phyloP scores from a whole-genome alignment of 2,113 vertebrate genomes.

The Eublepharis macularius region DNA sequence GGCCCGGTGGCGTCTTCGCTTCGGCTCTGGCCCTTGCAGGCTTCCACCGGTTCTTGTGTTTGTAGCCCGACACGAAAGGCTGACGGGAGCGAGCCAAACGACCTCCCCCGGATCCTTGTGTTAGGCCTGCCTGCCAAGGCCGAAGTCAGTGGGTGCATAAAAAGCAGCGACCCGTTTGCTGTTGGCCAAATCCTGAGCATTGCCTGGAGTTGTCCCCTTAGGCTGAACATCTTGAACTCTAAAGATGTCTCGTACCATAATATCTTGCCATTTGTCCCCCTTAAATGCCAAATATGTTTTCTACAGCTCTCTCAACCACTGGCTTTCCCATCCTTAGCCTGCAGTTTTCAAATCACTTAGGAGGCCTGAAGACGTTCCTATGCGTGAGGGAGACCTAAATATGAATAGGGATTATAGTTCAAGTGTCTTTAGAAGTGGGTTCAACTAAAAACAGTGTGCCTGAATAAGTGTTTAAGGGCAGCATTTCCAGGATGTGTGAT shows the following conservation, averaged over 20 bases:
- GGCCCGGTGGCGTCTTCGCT: neutral
- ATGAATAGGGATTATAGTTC: neutral
- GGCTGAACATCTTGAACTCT: neutral
- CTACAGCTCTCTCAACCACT: neutral
- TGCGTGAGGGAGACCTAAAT: neutral
- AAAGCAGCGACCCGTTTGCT: neutral
- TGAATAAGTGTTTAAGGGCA: neutral
- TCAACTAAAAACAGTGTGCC: neutral
- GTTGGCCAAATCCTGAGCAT: neutral
- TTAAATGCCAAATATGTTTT: no score
- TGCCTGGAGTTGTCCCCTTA: neutral
- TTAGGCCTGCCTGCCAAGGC: neutral
- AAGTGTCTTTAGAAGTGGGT: neutral
- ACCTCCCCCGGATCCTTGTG: no score
- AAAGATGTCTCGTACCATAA: neutral
- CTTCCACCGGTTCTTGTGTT: neutral
- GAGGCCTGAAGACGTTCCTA: neutral
- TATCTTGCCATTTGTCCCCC: no score
- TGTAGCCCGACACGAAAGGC: neutral
- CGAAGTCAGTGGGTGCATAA: neutral
- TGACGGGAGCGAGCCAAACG: neutral
- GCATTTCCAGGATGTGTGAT: neutral
- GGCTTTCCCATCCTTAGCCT: neutral
- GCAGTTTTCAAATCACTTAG: neutral
- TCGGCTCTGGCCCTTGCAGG: neutral